phyloP scores from a whole-genome alignment of 2,113 vertebrate species.

The Nycticryphes semicollaris region DNA sequence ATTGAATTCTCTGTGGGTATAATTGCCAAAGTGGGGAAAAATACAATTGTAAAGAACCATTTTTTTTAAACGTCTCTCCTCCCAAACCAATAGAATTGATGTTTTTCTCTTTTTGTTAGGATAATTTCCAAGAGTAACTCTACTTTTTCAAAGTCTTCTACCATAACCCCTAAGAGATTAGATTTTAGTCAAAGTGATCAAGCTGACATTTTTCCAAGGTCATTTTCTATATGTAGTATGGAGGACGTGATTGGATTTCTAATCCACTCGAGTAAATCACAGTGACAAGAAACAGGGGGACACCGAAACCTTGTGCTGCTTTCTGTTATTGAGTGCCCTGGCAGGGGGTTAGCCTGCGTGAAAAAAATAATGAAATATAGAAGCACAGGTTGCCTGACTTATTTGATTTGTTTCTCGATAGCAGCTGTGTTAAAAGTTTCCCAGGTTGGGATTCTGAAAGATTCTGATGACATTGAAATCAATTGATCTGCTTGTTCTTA shows the following conservation, averaged over 20 bases:
- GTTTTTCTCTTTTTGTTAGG: conserved; percentile 57
- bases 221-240: conserved; percentile 69
- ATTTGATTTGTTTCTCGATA: conserved; percentile 70
- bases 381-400: conserved; percentile 47
- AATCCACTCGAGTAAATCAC: conserved; percentile 62
- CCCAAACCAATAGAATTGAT: conserved; percentile 45
- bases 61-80: conserved; percentile 42
- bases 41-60: conserved; percentile 28
- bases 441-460: conserved; percentile 23
- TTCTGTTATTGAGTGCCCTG: conserved; percentile 71
- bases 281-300: conserved; percentile 59
- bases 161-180: conserved; percentile 59
- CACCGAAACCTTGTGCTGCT: conserved; percentile 64
- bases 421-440: conserved; percentile 72
- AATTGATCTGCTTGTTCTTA: conserved; percentile 56
- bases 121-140: conserved; percentile 57
- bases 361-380: conserved; percentile 61
- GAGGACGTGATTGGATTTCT: conserved; percentile 67
- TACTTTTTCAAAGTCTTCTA: conserved; percentile 52
- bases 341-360: conserved; percentile 61
- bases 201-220: conserved; percentile 73
- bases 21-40: conserved; percentile 48
- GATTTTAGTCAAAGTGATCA: conserved; percentile 70
- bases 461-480: conserved; percentile 54
- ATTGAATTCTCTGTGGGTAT: conserved; percentile 61